Percentiles rank a stretch among this genome's conserved stretches.
Conservation (phyloP, 2,888 invertebrate species). For the Sicus ferrugineus region DNA sequence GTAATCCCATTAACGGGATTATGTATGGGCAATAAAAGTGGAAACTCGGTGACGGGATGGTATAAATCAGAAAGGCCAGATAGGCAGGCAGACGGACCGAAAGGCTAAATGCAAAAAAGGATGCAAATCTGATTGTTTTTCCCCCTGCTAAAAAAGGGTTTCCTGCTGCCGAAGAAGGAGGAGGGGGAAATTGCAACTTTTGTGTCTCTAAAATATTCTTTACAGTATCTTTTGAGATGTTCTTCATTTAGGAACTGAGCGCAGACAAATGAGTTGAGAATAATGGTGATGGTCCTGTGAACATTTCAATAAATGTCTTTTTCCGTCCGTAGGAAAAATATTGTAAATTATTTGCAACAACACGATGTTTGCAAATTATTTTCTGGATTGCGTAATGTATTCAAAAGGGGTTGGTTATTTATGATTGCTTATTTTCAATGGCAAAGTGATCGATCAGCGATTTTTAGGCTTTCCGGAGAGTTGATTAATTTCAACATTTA, state of each 20-base stretch:
- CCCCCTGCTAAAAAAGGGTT: conserved; percentile 19
- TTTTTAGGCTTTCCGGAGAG: too few species aligned
- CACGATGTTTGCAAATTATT: conserved; percentile 34
- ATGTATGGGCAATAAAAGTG: conserved; percentile 63
- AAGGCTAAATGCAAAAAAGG: conserved; percentile 36
- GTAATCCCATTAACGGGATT: conserved; percentile 62
- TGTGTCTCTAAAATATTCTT: conserved; percentile 10
- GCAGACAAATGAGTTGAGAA: background rate
- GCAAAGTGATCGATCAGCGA: background rate
- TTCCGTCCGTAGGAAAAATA: conserved; percentile 1
- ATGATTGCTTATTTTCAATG: background rate
- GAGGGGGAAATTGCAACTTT: conserved; percentile 25
- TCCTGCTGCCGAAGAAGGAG: background rate
- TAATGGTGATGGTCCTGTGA: conserved; percentile 31
- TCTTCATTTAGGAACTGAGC: background rate
- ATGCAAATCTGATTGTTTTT: conserved; percentile 46
- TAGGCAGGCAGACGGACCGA: background rate
- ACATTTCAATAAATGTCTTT: conserved; percentile 38
- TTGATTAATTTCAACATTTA: too few species aligned
- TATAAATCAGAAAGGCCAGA: background rate
- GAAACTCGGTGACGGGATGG: conserved; percentile 14
- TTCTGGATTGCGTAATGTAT: background rate
- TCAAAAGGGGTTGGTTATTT: background rate
- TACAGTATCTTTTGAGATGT: background rate
- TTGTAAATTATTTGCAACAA: conserved; percentile 20